Base-by-base conservation (phyloP, 2,797 vertebrate genomes). In the Cottoperca gobio region DNA sequence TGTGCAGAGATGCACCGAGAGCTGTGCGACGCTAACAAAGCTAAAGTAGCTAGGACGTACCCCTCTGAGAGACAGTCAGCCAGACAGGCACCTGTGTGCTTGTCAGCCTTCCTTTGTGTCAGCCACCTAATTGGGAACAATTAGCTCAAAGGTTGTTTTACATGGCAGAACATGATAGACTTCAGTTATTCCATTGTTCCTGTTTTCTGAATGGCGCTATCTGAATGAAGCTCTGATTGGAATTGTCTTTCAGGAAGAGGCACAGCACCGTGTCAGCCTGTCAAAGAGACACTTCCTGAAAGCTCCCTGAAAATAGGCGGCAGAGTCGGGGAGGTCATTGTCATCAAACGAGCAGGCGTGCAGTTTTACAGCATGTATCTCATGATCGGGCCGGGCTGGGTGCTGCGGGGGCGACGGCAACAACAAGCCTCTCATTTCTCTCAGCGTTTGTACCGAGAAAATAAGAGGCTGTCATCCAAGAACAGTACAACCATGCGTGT, bases 121-220 rank as follows among this genome's bases (percentile, higher is more conserved):
- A 87, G 73, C 76, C 75, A 59, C 85, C 86, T 90, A 90, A 90
- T 89, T 86, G 89, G 85, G 83, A 90, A 90, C 91, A 92, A 91
- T 92, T 91, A 92, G 89, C 86, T 81, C 84, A 88, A 88, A 90
- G 89, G 85, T 91, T 91, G 91, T 91, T 90, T 84, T 89, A 91
- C 91, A 90, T 77, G 89, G 76, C 80, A 39, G 88, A 84, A 91
- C 91, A 89, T 79, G 85, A 90, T 82, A 89, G 83, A 91, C 89
- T 88, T 73, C 83, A 87, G 81, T 89, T 88, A 66, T 70, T 83
- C 89, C 35, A 86, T 90, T 92, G 90, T 91, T 87, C 82, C 71
- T 62, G 68, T 65, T 86, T 89, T 81, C 68, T 91, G 87, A 91
- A 90, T 83, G 89, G 73, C 49, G 61, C 83, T 85, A 81, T 88